Evolutionary conservation across 2,113 vertebrate species (phyloP), one percentile per base, ranked within the genome.

Genomic region (Marcusenius ussheri): DNA sequence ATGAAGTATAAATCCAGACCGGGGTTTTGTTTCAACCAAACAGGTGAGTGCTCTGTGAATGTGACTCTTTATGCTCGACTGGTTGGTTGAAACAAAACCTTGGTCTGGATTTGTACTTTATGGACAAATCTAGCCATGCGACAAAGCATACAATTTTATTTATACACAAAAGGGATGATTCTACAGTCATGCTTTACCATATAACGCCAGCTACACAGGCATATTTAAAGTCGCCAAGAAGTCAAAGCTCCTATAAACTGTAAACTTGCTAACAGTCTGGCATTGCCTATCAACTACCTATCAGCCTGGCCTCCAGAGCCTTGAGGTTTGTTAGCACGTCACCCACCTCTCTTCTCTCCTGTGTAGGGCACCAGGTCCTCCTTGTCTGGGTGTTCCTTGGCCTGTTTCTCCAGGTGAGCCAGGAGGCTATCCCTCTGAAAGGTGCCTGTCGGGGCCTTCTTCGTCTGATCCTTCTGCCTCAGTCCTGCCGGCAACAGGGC

Each of bases 361-460:
- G 98, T 99, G 94, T 95, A 99, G 89, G 98, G 98, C 89, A 99
- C 98, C 94, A 98, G 95, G 93, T 99, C 98, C 92, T 99, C 98
- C 94, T 93, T 95, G 93, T 99, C 98, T 56, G 98, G 98, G 93
- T 97, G 93, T 5, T 99, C 98, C 90, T 98, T 98, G 21, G 98
- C 98, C 94, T 99, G 96, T 93, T 99, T 97, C 96, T 99, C 98
- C 94, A 99, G 96, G 93, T 99, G 98, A 39, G 97, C 97, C 94
- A 99, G 95, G 90, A 99, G 97, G 90, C 98, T 95, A 87, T 98
- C 98, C 92, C 98, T 97, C 92, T 97, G 97, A 95, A 99, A 99
- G 0, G 95, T 96, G 80, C 98, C 98, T 0, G 98, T 99, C 6
- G 98, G 97, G 47, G 96, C 94, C 94, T 99, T 99, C 93, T 97